A percentile compares a stretch with the other conserved stretches of the same genome.
Evolutionary conservation across 2,797 vertebrate species (phyloP).

Genomic region (Molossus alvarezi): DNA sequence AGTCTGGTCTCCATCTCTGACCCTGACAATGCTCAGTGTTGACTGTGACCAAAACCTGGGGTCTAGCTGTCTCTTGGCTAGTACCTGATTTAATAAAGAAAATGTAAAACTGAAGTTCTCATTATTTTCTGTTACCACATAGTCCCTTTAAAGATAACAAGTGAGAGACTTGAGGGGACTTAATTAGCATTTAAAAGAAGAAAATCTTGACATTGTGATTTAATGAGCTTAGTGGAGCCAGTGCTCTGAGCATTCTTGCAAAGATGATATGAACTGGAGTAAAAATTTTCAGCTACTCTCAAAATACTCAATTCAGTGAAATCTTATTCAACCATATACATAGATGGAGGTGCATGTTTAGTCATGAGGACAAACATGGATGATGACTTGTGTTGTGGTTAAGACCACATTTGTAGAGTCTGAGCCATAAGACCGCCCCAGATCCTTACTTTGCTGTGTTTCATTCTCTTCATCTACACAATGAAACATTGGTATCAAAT

Average conservation of each 20-base stretch:
- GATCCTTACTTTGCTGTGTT: neutral
- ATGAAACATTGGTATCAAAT: rapidly evolving
- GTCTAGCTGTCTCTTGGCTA: neutral
- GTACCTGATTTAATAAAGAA: neutral
- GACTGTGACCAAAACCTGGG: neutral
- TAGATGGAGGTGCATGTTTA: neutral
- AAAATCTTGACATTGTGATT: slow-evolving; percentile 34
- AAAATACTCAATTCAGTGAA: neutral
- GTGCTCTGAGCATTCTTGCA: slow-evolving; percentile 25
- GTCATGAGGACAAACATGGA: neutral
- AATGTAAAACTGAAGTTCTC: neutral
- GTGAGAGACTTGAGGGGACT: neutral
- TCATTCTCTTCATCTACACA: neutral
- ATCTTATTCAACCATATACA: neutral
- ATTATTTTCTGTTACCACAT: neutral
- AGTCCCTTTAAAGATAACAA: slow-evolving; percentile 20
- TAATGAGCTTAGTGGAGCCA: slow-evolving; percentile 52
- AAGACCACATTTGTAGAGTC: neutral
- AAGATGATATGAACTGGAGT: neutral
- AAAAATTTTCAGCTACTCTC: neutral
- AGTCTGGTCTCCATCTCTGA: neutral
- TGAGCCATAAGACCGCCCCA: rapidly evolving
- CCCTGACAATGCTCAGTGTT: neutral
- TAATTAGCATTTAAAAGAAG: slow-evolving; percentile 69
- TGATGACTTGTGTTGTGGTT: too few relatives aligned